These are phyloP conservation scores for Australoheros scitulus DNA, from an alignment of 2,113 vertebrate species.

Conservation along the genomic window DNA sequence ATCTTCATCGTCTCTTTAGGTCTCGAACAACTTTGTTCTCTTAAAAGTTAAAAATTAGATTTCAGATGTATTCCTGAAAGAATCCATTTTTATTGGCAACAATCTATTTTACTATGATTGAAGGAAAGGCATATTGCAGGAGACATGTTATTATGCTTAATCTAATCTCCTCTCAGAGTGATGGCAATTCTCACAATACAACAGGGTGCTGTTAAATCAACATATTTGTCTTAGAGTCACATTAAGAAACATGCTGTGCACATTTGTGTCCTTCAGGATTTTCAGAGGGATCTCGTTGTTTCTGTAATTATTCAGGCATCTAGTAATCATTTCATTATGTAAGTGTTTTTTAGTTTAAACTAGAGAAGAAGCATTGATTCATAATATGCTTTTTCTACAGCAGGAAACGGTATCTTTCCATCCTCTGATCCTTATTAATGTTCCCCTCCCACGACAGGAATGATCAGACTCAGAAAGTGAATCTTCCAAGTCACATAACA, in stretches of 20 bases:
- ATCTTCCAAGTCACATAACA: not conserved
- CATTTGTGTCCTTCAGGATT: not conserved
- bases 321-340: conserved; percentile 32
- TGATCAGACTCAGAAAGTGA: not conserved
- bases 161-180: conserved; percentile 22
- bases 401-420: not conserved
- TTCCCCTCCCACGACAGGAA: conserved; percentile 2
- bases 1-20: not conserved
- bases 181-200: conserved; percentile 12
- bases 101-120: not conserved
- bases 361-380: not conserved
- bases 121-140: not conserved
- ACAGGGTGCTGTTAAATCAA: conserved; percentile 13
- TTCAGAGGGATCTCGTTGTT: not conserved
- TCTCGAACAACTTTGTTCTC: not conserved
- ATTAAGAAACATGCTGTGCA: not conserved
- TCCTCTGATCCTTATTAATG: not conserved
- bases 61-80: not conserved
- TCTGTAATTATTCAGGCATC: conserved; percentile 21
- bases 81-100: conserved; percentile 12
- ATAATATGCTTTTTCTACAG: not conserved
- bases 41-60: not conserved
- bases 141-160: conserved; percentile 10
- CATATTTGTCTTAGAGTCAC: conserved; percentile 12
- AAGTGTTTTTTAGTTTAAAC: conserved; percentile 13